These are phyloP conservation scores for Chrysemys picta DNA, from an alignment of 2,113 vertebrate genomes.

Conservation along the genomic window DNA sequence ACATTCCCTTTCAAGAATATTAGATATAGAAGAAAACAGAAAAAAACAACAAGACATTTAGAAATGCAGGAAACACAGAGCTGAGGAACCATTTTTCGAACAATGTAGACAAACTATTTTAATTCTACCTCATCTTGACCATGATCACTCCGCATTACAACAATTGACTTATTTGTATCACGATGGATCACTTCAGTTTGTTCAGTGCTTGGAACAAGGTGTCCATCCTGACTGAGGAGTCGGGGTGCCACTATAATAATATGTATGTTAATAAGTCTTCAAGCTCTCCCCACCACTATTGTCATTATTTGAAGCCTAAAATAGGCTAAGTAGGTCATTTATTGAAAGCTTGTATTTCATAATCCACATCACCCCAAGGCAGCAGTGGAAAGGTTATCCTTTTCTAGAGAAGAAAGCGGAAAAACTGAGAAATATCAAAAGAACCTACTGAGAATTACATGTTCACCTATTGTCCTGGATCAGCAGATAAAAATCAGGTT, in stretches of 20 bases:
- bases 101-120: neutral
- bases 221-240: neutral
- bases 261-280: neutral
- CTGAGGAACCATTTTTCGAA: neutral
- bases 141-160: neutral
- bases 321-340: neutral
- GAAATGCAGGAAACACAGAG: neutral
- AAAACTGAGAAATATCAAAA: neutral
- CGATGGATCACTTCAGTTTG: neutral
- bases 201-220: neutral
- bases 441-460: neutral
- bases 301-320: neutral
- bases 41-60: too few species aligned
- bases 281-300: neutral
- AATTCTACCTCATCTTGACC: neutral
- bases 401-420: neutral
- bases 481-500: neutral
- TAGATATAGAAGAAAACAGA: neutral
- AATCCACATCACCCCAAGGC: fast-evolving
- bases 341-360: neutral
- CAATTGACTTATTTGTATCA: neutral
- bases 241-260: neutral
- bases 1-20: neutral
- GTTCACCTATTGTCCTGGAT: neutral
- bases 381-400: neutral